Evolutionary conservation across 1,140 invertebrate genomes (phyloP), one percentile per base, ranked within the genome.

Genomic region (Bombus pyrosoma): DNA sequence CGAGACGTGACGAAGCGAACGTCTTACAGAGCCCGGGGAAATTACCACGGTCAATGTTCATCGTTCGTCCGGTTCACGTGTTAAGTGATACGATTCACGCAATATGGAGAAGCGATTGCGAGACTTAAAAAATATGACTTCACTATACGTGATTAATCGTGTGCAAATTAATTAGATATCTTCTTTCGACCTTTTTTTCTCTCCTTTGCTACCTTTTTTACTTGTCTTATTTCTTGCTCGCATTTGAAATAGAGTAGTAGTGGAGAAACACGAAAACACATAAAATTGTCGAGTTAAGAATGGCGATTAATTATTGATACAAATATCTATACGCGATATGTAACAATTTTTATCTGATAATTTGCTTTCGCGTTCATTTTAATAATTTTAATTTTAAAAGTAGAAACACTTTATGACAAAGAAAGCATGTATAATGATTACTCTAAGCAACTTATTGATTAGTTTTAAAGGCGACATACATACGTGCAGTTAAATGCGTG

Each of bases 11-110:
- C 75, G 71, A 81, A 86, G 83, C 75, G 86, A 89, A 89, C 83
- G 88, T 88, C 85, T 91, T 81, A 47, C 83, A 66, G 22, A 71
- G 89, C 76, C 47, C 86, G 89, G 86, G 91, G 90, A 92, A 92
- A 92, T 85, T 89, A 90, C 89, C 87, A 89, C 88, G 91, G 91
- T 91, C 90, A 92, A 92, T 89, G 92, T 92, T 90, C 91, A 91
- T 83, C 87, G 76, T 84, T 84, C 37, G 37, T 43, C 66, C 37
- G 39, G 64, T 72, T 85, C 69, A 81, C 83, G 83, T 32, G 83
- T 32, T n/a, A 28, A 69, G 62, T 9, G 75, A 79, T 53, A 84
- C 75, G 66, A 71, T n/a, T 43, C 82, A n/a, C 75, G 43, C 82
- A 79, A 79, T 32, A 15, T 41, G 25, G 22, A n/a, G 32, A 32